These are phyloP conservation scores for Drosophila tsacasi DNA, from an alignment of 1,140 invertebrate genomes.

Conservation along the genomic window DNA sequence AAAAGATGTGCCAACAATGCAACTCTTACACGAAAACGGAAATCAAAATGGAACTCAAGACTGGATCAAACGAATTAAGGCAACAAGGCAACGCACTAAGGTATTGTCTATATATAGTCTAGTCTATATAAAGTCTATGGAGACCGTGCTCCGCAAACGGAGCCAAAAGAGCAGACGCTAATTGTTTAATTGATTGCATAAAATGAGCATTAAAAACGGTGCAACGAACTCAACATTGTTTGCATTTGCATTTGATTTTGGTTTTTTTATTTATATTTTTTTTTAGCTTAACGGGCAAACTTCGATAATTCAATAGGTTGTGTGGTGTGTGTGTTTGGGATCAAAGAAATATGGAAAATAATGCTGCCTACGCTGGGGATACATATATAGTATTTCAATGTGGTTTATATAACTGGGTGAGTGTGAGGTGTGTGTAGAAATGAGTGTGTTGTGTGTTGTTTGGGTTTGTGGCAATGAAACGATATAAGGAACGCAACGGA, in stretches of 20 bases:
- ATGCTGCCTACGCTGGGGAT: constrained; percentile 35
- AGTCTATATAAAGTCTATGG: constrained; percentile 40
- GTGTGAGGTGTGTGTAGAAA: constrained; percentile 16
- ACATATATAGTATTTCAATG: constrained; percentile 6
- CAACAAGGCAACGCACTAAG: constrained; percentile 55
- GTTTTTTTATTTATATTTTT: constrained; percentile 21
- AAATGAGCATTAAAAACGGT: constrained; percentile 56
- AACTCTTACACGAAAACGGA: constrained; percentile 43
- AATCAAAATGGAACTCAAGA: constrained; percentile 45
- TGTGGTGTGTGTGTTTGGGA: constrained; percentile 17
- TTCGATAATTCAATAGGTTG: constrained; percentile 28
- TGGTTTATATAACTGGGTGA: constrained; percentile 28
- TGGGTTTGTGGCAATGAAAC: constrained; percentile 47
- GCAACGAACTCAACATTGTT: constrained; percentile 52
- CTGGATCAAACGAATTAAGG: constrained; percentile 44
- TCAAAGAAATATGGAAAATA: constrained; percentile 37
- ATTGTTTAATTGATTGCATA: constrained; percentile 54
- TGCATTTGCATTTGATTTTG: constrained; percentile 42
- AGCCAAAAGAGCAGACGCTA: constrained; percentile 39
- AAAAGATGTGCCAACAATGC: constrained; percentile 61
- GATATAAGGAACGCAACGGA: constrained; percentile 59
- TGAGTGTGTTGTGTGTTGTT: constrained; percentile 24
- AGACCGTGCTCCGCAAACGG: constrained; percentile 20
- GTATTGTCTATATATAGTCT: constrained; percentile 49
- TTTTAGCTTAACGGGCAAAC: constrained; percentile 42